Evolutionary conservation across 2,888 invertebrate genomes (phyloP), one percentile per base, ranked within the genome.

Genomic region (Drosophila borealis): DNA sequence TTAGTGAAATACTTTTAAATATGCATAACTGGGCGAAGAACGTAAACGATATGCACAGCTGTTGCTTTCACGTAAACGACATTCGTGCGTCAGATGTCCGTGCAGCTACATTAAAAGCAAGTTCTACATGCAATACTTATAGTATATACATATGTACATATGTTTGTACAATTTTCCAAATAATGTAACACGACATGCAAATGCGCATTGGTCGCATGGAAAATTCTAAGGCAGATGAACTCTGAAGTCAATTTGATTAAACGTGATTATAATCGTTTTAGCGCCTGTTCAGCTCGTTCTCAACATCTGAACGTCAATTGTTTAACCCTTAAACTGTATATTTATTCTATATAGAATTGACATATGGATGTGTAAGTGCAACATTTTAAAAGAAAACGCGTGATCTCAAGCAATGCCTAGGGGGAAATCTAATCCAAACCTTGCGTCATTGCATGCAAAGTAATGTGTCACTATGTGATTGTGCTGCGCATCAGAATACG

Each of bases 371-470:
- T 19, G 8, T 17, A n/a, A 36, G 14, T 67, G n/a, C 14, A 11
- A 53, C 2, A 48, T 13, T 60, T 55, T 46, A 4, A 34, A 62
- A 45, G n/a, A 13, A 33, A 39, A 59, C 78, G 53, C 78, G 57
- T 54, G 72, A 72, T 77, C 55, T 55, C 11, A 29, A 49, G 21
- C 14, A 19, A 50, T 60, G 50, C 57, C 19, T 46, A 25, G 29
- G 36, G 51, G 55, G 14, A 54, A 60, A 49, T 54, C 41, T 19
- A 46, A 56, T 41, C 29, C 13, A 13, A 56, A 68, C 36, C 69
- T 74, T 74, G 74, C 69, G 75, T 74, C 80, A 79, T 61, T 74
- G 51, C 51, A 79, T 63, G 49, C 34, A 53, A 46, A 39, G 56
- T 80, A 70, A 79, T 69, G 80, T 75, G 80, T 69, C 74, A 75